Conservation (phyloP, 2,888 invertebrate species). For the Aspidiotus destructor region DNA sequence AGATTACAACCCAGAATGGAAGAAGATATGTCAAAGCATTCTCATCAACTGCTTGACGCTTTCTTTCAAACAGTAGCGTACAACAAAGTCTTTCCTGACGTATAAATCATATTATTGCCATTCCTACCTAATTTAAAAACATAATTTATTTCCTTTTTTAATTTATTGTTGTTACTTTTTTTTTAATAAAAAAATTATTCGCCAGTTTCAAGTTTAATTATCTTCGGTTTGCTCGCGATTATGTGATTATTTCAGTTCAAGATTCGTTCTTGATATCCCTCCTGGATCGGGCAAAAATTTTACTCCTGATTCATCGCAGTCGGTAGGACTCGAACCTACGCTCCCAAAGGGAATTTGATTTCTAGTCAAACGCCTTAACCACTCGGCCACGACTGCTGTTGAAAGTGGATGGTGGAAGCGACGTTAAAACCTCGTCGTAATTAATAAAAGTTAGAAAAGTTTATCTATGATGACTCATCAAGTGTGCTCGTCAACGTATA, state of each 20-base stretch:
- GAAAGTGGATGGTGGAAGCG: neutral
- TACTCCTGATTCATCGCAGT: conserved; percentile 15
- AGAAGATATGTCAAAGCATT: conserved; percentile 38
- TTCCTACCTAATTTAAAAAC: no score
- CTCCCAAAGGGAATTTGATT: conserved; percentile 33
- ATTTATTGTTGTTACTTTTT: no score
- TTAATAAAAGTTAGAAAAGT: neutral
- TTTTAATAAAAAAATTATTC: no score
- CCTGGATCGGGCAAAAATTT: neutral
- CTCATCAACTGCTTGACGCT: conserved; percentile 3
- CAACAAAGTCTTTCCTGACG: conserved; percentile 23
- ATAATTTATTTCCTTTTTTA: no score
- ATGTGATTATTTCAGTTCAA: no score
- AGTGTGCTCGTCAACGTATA: no score
- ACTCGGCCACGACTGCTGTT: conserved; percentile 32
- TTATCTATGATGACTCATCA: no score
- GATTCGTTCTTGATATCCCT: no score
- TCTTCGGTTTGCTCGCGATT: no score
- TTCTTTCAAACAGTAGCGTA: conserved; percentile 22
- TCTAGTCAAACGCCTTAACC: conserved; percentile 34
- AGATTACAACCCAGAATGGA: conserved; percentile 60
- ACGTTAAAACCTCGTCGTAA: no score
- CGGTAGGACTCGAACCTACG: conserved; percentile 34
- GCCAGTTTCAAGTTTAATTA: no score
- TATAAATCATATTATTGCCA: conserved; percentile 2